A percentile compares a stretch with the other conserved stretches of the same genome.
phyloP scores from a whole-genome alignment of 2,888 invertebrate species.

The Adineta ricciae region DNA sequence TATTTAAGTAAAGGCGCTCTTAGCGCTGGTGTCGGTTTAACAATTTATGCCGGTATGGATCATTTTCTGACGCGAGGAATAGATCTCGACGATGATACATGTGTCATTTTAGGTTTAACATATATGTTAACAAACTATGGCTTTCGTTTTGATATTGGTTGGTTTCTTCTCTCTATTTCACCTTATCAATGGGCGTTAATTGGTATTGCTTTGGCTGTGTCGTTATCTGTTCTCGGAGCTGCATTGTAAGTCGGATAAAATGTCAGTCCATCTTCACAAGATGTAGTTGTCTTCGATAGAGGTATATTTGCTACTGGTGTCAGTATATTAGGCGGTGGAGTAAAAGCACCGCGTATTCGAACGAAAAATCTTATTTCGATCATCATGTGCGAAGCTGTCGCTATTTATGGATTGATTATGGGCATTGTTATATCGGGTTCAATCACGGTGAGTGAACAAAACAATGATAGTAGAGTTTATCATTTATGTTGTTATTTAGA shows the following conservation, averaged over 20 bases:
- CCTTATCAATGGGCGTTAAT: constrained; percentile 93
- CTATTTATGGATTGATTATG: constrained; percentile 95
- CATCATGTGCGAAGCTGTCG: constrained; percentile 98
- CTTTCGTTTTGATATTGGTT: constrained; percentile 54
- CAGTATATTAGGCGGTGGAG: constrained; percentile 91
- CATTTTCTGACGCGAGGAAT: background rate
- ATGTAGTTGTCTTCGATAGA: constrained; percentile 46
- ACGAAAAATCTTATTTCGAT: constrained; percentile 98
- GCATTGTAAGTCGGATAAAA: constrained; percentile 52
- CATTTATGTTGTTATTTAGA: background rate
- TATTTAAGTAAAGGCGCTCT: background rate
- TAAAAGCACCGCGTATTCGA: constrained; percentile 93
- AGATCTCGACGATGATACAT: background rate
- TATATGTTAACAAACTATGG: constrained; percentile 32
- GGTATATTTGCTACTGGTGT: constrained; percentile 93
- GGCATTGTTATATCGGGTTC: constrained; percentile 87
- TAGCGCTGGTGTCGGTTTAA: background rate
- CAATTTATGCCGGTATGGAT: constrained; percentile 19
- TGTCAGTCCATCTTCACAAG: background rate
- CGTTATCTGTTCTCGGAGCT: constrained; percentile 90
- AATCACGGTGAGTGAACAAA: constrained; percentile 47
- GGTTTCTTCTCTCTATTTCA: constrained; percentile 75
- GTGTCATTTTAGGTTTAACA: constrained; percentile 27
- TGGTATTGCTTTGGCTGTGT: constrained; percentile 82
- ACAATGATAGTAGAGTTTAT: no score